phyloP scores from a whole-genome alignment of 1,140 invertebrate species.

The Sinella curviseta region DNA sequence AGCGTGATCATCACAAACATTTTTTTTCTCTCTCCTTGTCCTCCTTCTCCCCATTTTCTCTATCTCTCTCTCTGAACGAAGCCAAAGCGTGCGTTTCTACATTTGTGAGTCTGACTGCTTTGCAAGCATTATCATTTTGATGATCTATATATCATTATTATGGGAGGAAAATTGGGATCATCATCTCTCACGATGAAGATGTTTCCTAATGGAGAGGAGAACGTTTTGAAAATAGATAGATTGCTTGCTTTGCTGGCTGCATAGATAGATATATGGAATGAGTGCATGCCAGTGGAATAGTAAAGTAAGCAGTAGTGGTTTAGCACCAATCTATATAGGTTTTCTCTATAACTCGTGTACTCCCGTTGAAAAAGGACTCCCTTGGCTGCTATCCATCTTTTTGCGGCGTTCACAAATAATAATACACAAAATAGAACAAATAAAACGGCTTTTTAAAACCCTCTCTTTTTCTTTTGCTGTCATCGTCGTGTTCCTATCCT shows the following conservation, averaged over 20 bases:
- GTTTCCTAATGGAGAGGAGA: background rate
- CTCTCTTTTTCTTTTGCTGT: background rate
- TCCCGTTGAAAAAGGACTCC: background rate
- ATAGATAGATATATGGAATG: too few relatives aligned
- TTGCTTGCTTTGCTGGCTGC: too few relatives aligned
- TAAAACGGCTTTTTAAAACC: conserved; percentile 21
- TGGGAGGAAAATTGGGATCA: conserved; percentile 3
- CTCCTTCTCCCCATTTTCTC: too few relatives aligned
- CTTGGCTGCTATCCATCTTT: background rate
- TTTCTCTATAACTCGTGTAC: background rate
- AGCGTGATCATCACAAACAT: background rate
- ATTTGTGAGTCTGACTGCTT: too few relatives aligned
- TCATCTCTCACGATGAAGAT: background rate
- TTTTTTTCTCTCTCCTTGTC: too few relatives aligned
- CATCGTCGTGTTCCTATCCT: background rate
- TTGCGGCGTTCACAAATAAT: background rate
- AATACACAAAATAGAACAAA: background rate
- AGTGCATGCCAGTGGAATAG: too few relatives aligned
- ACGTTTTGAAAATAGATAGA: too few relatives aligned
- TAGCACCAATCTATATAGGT: background rate
- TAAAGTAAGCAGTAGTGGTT: background rate
- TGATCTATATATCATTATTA: conserved; percentile 7
- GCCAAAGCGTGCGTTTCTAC: too few relatives aligned
- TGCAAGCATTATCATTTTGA: conserved; percentile 1
- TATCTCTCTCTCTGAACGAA: too few relatives aligned